These are phyloP conservation scores for Mythimna lalbum DNA, from an alignment of 2,888 invertebrate species.

Conservation along the genomic window DNA sequence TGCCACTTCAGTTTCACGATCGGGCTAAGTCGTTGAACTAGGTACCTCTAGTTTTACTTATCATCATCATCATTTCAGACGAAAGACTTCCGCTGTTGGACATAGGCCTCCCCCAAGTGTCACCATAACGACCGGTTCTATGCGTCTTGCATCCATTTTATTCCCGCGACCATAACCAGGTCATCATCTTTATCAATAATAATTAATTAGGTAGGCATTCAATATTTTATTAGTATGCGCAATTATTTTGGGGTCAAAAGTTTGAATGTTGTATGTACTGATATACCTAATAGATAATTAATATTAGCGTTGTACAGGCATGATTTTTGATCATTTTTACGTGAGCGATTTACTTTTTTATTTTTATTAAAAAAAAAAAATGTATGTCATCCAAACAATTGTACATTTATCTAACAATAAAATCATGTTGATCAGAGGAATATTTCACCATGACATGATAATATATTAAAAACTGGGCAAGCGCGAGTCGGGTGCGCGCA, in stretches of 20 bases:
- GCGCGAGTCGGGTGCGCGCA: too few species aligned
- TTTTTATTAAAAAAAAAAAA: too few species aligned
- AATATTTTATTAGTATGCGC: neutral
- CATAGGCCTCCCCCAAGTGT: too few species aligned
- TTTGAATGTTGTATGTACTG: neutral
- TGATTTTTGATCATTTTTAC: neutral
- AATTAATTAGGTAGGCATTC: neutral
- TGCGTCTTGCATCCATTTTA: too few species aligned
- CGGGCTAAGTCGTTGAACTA: too few species aligned
- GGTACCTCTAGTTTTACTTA: too few species aligned
- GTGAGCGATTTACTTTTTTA: neutral
- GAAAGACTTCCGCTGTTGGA: too few species aligned
- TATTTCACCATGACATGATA: constrained; percentile 14
- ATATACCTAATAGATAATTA: neutral
- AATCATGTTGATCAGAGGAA: neutral
- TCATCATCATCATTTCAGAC: too few species aligned
- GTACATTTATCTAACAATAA: neutral
- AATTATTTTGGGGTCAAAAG: neutral
- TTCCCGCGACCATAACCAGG: neutral
- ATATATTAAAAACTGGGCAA: neutral
- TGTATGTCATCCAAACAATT: too few species aligned
- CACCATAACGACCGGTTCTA: too few species aligned
- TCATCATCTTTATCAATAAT: neutral
- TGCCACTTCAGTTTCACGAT: too few species aligned
- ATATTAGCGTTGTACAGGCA: neutral